Base-by-base conservation (phyloP, 2,888 invertebrate genomes). In the Drosophila tanythrix region DNA sequence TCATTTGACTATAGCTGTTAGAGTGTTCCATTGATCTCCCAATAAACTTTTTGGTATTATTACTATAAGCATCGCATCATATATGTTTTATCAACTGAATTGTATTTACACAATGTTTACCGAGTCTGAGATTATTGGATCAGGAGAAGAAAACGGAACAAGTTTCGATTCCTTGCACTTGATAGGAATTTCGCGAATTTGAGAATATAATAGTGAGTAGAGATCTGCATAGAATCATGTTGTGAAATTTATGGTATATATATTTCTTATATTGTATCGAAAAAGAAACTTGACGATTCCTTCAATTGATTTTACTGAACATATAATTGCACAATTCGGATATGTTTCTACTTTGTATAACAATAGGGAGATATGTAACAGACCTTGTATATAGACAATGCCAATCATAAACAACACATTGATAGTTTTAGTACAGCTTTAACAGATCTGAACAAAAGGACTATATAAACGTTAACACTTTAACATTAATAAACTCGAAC, bases 271-370 rank as follows among this genome's bases (percentile, higher is more conserved):
- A 57, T 57, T n/a, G 21, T 15, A 31, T 38, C 56, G 40, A 40
- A 56, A 57, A 57, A 31, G 13, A 43, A 57, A 43, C 21, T 29
- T 56, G 18, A 13, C n/a, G 51, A 51, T 11, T 64, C 33, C 13
- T 29, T 52, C 18, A 36, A 63, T 31, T 33, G 29, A 64, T 33
- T 27, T 38, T 38, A n/a, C 3, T 27, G 38, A 21, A 51, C 25
- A 58, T 50, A 64, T 58, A 67, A 48, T 57, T 73, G 59, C 59
- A 57, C 58, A 69, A 60, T 52, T 63, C 27, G 61, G 81, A 83
- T 83, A 82, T 83, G 81, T 78, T 75, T 65, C 67, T 66, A 76
- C 79, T 70, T 67, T 36, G 56, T 73, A 68, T 33, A 66, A 70
- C 62, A 73, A 65, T 77, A 66, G 66, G 77, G 33, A 53, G 70